These are phyloP conservation scores for Spheniscus humboldti DNA, from an alignment of 2,797 vertebrate genomes.

Conservation along the genomic window DNA sequence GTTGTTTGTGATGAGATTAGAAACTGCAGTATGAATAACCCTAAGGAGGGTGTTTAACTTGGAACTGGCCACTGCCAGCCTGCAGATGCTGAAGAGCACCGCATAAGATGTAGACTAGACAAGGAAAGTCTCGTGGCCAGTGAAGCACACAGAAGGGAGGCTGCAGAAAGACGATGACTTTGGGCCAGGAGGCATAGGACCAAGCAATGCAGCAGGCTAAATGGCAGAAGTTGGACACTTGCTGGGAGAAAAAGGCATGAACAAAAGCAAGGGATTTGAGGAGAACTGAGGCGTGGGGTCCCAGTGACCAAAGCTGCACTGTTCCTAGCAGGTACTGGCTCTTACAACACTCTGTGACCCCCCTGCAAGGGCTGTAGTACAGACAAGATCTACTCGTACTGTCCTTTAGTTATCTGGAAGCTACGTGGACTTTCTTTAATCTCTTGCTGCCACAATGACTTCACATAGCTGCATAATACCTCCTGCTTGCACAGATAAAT, in stretches of 20 bases:
- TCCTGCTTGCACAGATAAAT: background rate
- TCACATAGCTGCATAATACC: background rate
- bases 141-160: background rate
- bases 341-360: rapidly evolving
- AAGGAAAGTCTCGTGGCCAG: background rate
- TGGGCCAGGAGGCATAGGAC: background rate
- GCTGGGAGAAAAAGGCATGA: background rate
- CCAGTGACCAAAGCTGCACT: background rate
- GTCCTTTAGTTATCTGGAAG: background rate
- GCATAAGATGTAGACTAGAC: background rate
- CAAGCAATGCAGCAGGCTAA: background rate
- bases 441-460: background rate
- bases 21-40: background rate
- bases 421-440: background rate
- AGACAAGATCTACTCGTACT: background rate
- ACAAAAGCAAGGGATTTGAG: background rate
- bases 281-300: background rate
- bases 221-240: background rate
- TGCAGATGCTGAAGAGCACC: background rate
- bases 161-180: background rate
- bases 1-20: background rate
- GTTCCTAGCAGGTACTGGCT: background rate
- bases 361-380: background rate
- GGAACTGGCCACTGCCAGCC: background rate
- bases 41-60: background rate